Evolutionary conservation across 92 coral and sea anemone species (phyloP).

Genomic region (Meandrina meandrites): DNA sequence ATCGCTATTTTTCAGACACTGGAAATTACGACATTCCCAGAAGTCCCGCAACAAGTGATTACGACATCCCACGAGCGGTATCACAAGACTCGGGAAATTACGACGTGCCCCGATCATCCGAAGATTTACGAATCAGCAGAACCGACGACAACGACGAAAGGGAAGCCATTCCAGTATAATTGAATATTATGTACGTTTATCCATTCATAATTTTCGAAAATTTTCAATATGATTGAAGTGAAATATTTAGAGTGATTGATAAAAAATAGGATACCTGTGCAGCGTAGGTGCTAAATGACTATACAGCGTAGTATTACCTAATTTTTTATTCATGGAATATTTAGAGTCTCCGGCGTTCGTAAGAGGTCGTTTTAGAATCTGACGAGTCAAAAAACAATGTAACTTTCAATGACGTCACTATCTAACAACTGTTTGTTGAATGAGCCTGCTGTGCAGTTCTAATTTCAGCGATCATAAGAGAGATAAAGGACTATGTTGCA

Average conservation of each 20-base stretch:
- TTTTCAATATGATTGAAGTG: neutral
- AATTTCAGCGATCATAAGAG: too few relatives aligned
- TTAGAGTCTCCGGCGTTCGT: too few relatives aligned
- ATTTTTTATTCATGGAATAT: too few relatives aligned
- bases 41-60: constrained; percentile 37
- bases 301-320: too few relatives aligned
- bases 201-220: constrained; percentile 1
- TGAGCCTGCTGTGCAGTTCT: too few relatives aligned
- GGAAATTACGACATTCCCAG: constrained; percentile 82
- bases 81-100: constrained; percentile 46
- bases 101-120: constrained; percentile 62
- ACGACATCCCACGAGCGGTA: constrained; percentile 63
- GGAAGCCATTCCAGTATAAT: neutral
- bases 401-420: too few relatives aligned
- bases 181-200: neutral
- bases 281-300: too few relatives aligned
- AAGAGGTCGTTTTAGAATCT: neutral
- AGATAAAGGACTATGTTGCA: neutral
- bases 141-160: neutral
- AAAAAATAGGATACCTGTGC: too few relatives aligned
- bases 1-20: constrained; percentile 32
- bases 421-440: too few relatives aligned
- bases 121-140: constrained; percentile 12
- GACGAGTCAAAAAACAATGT: neutral
- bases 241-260: too few relatives aligned